Base-by-base conservation (phyloP, 2,888 invertebrate species). In the Zygothrica quintamaculata region DNA sequence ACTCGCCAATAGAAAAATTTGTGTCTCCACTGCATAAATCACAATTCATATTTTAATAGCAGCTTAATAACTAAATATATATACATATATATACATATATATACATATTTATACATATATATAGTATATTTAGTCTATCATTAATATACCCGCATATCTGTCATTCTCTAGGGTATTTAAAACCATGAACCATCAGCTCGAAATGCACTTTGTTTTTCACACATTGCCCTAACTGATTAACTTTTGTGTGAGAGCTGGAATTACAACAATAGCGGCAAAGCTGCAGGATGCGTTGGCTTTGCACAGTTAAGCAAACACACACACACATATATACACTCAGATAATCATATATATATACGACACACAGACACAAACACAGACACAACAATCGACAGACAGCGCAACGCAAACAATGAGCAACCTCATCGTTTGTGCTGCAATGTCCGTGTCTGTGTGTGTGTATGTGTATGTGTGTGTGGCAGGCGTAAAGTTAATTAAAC, bases 191-290 rank as follows among this genome's bases (percentile, higher is more conserved):
- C 34, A 52, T n/a, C 43, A 51, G 68, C 48, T 40, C 18, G 71
- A 77, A 88, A 88, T 87, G 78, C 88, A 88, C 84, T 87, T 88
- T 84, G 87, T 87, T 89, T 87, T 89, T 88, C 88, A 89, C 89
- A 89, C 88, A 88, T 88, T 74, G 76, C 75, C 74, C 71, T 65
- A 77, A 80, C 84, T 87, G 84, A 85, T 88, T 84, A 88, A 88
- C 84, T 87, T 84, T 87, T 84, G 84, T 80, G 74, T 81, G 67
- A 84, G 74, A 84, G 74, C 81, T 77, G 65, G 33, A 82, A 81
- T 66, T 77, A 73, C 65, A 81, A 72, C 55, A 76, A 58, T 61
- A 46, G 34, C 34, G 22, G 34, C 33, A 60, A 65, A 43, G 48
- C 65, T 48, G 43, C 62, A 46, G 59, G 56, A 67, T 81, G 85